phyloP scores from a whole-genome alignment of 23 tunicate genomes.

The Clavelina lepadiformis region DNA sequence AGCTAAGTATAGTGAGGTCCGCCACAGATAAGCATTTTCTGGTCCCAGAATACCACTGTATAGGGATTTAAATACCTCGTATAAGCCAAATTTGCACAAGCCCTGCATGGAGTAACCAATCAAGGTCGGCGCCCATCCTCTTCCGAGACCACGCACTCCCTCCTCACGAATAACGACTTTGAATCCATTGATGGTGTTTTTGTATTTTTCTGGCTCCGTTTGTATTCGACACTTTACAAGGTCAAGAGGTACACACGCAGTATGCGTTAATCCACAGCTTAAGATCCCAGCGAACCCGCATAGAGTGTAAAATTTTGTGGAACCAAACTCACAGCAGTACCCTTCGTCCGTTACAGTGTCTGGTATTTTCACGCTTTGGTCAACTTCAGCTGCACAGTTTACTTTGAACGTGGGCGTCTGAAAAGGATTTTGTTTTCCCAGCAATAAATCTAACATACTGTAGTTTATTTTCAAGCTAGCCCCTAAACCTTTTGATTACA shows the following conservation, averaged over 20 bases:
- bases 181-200: slow-evolving; percentile 48
- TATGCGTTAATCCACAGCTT: slow-evolving; percentile 93
- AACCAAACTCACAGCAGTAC: slow-evolving; percentile 92
- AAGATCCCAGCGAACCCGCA: slow-evolving; percentile 93
- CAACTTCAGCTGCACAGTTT: not conserved
- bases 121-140: slow-evolving; percentile 95
- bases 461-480: no score
- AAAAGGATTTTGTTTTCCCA: slow-evolving; percentile 3
- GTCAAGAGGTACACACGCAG: slow-evolving; percentile 87
- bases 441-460: no score
- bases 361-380: no score
- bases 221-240: slow-evolving; percentile 94
- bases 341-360: no score
- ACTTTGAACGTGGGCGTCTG: not conserved
- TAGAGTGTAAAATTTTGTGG: slow-evolving; percentile 71
- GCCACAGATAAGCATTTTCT: slow-evolving; percentile 71
- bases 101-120: slow-evolving; percentile 99
- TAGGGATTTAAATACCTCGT: slow-evolving; percentile 84
- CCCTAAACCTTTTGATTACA: no score
- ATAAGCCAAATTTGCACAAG: slow-evolving; percentile 88
- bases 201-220: slow-evolving; percentile 73
- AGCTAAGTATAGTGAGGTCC: slow-evolving; percentile 76
- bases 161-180: slow-evolving; percentile 71
- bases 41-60: slow-evolving; percentile 52
- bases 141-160: slow-evolving; percentile 76